phyloP scores from a whole-genome alignment of 2,888 invertebrate species.

The Exephanes ischioxanthus region DNA sequence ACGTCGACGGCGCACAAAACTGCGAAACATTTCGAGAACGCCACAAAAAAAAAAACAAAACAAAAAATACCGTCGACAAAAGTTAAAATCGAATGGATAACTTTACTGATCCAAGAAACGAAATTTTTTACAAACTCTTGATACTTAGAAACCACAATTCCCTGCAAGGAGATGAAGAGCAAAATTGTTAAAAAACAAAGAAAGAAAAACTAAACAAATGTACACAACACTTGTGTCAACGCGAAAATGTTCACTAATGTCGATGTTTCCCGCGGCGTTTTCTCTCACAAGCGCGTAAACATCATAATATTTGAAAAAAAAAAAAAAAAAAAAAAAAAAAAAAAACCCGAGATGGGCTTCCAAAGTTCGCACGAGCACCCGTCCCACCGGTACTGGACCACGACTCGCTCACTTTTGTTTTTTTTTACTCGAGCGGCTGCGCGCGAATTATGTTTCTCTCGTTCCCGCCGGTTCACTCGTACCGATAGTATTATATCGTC shows the following conservation, averaged over 20 bases:
- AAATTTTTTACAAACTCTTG: too few relatives aligned
- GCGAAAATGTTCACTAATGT: not conserved
- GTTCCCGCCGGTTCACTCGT: not conserved
- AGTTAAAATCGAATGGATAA: slow-evolving; percentile 1
- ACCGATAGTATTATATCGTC: not conserved
- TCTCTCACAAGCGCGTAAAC: not conserved
- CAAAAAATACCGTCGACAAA: not conserved
- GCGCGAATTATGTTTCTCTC: not conserved
- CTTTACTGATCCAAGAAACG: not conserved
- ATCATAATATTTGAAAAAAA: not conserved
- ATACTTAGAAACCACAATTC: not conserved
- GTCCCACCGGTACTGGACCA: not conserved
- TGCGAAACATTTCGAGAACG: slow-evolving; percentile 49
- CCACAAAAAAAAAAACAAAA: not conserved
- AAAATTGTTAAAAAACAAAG: not conserved
- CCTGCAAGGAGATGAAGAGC: not conserved
- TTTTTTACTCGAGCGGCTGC: not conserved
- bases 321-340: not conserved
- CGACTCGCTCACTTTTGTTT: not conserved
- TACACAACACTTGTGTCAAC: not conserved
- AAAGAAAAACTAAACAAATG: not conserved
- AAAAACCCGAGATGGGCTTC: not conserved
- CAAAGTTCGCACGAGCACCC: not conserved
- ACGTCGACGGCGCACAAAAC: slow-evolving; percentile 53
- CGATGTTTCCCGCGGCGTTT: not conserved